phyloP scores from a whole-genome alignment of 2,113 vertebrate species.

The Chionomys nivalis region DNA sequence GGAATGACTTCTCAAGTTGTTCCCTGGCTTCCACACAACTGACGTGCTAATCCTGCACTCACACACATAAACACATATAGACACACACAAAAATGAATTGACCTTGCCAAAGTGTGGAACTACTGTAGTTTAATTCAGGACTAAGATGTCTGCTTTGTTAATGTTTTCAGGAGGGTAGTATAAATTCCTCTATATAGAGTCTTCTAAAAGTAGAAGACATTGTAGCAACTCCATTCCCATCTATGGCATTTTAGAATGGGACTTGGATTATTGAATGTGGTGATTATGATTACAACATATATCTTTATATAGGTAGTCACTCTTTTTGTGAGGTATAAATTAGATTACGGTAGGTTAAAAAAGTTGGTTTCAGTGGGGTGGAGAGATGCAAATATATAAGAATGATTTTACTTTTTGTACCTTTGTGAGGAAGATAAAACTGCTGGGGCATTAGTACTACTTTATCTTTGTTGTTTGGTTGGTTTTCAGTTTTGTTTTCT shows the following conservation, averaged over 20 bases:
- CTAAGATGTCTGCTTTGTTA: background rate
- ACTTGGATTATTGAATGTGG: background rate
- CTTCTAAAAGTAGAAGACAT: background rate
- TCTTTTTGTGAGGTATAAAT: constrained; percentile 19
- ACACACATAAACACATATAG: background rate
- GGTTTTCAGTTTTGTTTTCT: background rate
- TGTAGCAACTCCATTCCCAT: background rate
- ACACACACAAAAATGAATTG: background rate
- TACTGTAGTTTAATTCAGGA: background rate
- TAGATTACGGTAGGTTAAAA: background rate
- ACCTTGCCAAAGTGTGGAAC: background rate
- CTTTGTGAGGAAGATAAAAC: background rate
- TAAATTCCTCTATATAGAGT: background rate
- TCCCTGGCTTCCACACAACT: background rate
- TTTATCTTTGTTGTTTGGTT: background rate
- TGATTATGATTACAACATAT: background rate
- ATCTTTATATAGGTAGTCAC: constrained; percentile 15
- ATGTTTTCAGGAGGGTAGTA: constrained; percentile 9
- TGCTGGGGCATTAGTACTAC: background rate
- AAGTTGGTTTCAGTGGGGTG: background rate
- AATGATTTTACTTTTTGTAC: constrained; percentile 18
- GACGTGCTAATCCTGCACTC: background rate
- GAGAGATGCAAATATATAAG: background rate
- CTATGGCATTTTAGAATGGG: constrained; percentile 46
- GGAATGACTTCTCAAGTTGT: background rate